These are phyloP conservation scores for Chiroxiphia lanceolata DNA, from an alignment of 2,797 vertebrate genomes.

Conservation along the genomic window DNA sequence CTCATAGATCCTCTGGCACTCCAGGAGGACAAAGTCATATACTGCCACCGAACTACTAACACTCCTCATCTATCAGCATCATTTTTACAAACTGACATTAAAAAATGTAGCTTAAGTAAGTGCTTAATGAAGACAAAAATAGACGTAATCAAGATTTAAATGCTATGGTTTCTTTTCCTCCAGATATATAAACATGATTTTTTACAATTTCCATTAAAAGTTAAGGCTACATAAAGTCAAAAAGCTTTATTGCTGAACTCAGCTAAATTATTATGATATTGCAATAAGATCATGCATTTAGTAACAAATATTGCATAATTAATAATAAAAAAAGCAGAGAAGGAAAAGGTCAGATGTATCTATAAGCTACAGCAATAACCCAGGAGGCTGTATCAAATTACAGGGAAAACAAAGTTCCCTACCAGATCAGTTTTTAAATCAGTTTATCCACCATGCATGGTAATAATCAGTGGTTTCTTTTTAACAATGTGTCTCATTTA, in stretches of 20 bases:
- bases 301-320: neutral
- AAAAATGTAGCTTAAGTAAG: neutral
- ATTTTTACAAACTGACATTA: neutral
- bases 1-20: neutral
- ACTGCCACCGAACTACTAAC: neutral
- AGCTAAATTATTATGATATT: neutral
- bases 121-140: neutral
- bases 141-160: neutral
- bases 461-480: conserved; percentile 18
- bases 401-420: neutral
- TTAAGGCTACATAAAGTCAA: neutral
- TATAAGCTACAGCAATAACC: neutral
- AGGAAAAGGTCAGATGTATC: neutral
- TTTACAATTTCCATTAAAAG: neutral
- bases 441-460: neutral
- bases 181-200: neutral
- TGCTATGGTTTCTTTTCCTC: neutral
- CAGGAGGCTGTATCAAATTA: neutral
- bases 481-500: neutral
- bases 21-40: neutral
- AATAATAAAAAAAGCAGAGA: neutral
- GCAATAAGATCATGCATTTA: neutral
- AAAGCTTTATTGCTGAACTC: neutral
- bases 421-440: conserved; percentile 21
- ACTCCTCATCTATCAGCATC: neutral